Percentiles rank a stretch among this genome's conserved stretches.
These are phyloP conservation scores for Cerastis rubricosa DNA, from an alignment of 2,888 invertebrate genomes.

Conservation along the genomic window DNA sequence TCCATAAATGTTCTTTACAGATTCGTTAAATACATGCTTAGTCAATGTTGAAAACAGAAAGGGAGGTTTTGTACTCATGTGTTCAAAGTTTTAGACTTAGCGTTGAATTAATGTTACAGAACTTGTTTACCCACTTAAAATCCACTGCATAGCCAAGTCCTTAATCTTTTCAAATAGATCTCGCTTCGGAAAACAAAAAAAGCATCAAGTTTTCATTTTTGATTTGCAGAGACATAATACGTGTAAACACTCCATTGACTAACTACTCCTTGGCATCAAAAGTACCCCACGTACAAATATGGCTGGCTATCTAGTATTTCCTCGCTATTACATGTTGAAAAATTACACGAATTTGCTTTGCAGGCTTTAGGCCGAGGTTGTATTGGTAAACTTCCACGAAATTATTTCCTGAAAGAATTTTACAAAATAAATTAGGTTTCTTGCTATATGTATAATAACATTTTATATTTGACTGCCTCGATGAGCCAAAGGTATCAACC, in stretches of 20 bases:
- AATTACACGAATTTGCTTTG: conserved; percentile 67
- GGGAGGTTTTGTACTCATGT: not conserved
- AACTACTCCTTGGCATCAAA: conserved; percentile 25
- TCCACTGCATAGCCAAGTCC: not conserved
- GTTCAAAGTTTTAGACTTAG: not conserved
- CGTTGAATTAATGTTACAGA: not conserved
- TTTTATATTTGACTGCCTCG: not conserved
- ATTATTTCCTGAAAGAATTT: not conserved
- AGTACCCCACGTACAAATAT: conserved; percentile 49
- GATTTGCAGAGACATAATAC: not conserved
- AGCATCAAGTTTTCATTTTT: not conserved
- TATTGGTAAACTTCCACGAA: not conserved
- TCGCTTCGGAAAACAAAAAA: not conserved
- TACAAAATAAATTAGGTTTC: not conserved
- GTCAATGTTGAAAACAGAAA: not conserved
- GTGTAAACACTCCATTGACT: conserved; percentile 15
- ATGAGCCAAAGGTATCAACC: too few species aligned
- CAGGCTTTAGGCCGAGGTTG: not conserved
- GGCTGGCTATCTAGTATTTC: conserved; percentile 68
- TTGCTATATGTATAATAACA: not conserved
- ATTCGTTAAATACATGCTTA: not conserved
- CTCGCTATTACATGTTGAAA: conserved; percentile 68
- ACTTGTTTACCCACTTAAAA: not conserved
- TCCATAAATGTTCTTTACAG: not conserved
- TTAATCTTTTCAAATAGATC: not conserved